phyloP scores from a whole-genome alignment of 2,888 invertebrate genomes.

The Habroteleia sp. region DNA sequence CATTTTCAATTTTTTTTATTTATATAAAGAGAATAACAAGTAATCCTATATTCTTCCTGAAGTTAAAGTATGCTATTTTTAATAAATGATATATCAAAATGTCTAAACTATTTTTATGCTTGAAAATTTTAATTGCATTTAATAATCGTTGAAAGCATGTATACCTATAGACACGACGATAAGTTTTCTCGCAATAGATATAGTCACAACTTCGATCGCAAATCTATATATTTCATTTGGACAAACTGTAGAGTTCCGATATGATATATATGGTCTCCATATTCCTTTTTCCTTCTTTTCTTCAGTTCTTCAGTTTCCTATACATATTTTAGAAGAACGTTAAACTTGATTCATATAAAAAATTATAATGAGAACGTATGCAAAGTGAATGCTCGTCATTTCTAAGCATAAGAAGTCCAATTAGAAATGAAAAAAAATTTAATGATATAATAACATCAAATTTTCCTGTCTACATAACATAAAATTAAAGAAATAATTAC shows the following conservation, averaged over 20 bases:
- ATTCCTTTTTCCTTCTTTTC: constrained; percentile 3
- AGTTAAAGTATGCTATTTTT: not conserved
- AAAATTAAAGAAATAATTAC: too few species aligned
- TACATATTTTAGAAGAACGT: constrained; percentile 29
- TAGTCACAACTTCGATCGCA: constrained; percentile 40
- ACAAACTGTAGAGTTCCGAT: constrained; percentile 28
- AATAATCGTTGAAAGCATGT: constrained; percentile 3
- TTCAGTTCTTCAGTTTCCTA: constrained; percentile 5
- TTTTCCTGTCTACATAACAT: too few species aligned
- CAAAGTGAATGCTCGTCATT: not conserved
- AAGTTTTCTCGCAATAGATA: constrained; percentile 16
- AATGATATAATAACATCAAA: too few species aligned
- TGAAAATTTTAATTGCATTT: constrained; percentile 10
- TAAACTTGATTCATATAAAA: constrained; percentile 22
- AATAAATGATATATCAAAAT: constrained; percentile 7
- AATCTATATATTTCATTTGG: constrained; percentile 42
- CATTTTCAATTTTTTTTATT: too few species aligned
- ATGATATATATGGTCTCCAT: too few species aligned
- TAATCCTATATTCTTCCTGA: too few species aligned
- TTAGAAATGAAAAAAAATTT: too few species aligned
- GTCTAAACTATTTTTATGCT: not conserved
- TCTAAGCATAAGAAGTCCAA: too few species aligned
- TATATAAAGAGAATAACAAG: too few species aligned
- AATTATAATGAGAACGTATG: constrained; percentile 7
- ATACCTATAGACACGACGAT: not conserved